Evolutionary conservation across 1,140 invertebrate species (phyloP), one percentile per base, ranked within the genome.

Genomic region (Bombus waltoni): DNA sequence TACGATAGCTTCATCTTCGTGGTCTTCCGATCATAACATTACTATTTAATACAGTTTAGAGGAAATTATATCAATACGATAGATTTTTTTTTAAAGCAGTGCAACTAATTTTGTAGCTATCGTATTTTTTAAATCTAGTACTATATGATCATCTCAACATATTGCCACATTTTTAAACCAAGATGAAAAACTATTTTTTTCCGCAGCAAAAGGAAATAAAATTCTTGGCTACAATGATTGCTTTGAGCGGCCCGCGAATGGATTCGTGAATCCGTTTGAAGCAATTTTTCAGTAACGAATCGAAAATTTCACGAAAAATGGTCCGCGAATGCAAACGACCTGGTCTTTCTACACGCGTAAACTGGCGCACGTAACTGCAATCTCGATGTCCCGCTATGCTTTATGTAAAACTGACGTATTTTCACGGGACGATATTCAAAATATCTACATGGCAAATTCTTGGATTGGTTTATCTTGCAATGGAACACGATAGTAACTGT

Each of bases 331-430:
- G 32, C 53, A 62, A 75, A 75, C 57, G n/a, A 28, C 10, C 13
- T 15, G 35, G 22, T 3, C 28, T 47, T 44, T 38, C 35, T 44
- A 62, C 18, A n/a, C 66, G 73, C 42, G 40, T 68, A 74, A 87
- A 83, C 84, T 89, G 84, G 88, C 87, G 81, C 89, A 81, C 72
- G 79, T 89, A 89, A 91, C 86, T 89, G 86, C 74, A 85, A 72
- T 70, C 70, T 75, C 72, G 40, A 68, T 80, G 88, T 90, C 74
- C 88, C 84, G 89, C 87, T 90, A 90, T 35, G 73, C 38, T 53
- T 53, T 83, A 40, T 81, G 76, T 81, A 79, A 86, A 86, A 53
- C 18, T 2, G 32, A 42, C 28, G 57, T 40, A 80, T 81, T 81
- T 85, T 85, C 59, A 59, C 68, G 25, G 28, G 6, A 15, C 47